These are phyloP conservation scores for Platycnemis pennipes DNA, from an alignment of 2,888 invertebrate species.

Conservation along the genomic window DNA sequence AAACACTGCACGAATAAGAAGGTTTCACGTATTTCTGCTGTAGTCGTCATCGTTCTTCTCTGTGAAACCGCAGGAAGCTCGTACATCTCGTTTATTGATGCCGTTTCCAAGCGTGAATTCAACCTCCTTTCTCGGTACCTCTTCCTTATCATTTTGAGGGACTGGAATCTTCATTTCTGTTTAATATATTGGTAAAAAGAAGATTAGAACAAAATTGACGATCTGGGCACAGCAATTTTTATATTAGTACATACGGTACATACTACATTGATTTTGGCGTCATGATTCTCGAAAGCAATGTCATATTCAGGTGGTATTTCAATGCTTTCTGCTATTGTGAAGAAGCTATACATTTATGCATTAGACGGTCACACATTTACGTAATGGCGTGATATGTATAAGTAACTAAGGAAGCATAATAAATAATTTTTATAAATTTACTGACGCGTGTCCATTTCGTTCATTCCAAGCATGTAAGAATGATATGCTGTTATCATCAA, in stretches of 20 bases:
- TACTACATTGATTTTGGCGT: not conserved
- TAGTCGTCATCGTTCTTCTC: conserved; percentile 20
- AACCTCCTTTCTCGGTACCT: not conserved
- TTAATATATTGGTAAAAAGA: not conserved
- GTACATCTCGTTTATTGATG: not conserved
- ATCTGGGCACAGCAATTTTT: not conserved
- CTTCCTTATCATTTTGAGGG: not conserved
- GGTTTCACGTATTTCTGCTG: conserved; percentile 33
- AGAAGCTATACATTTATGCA: too few species aligned
- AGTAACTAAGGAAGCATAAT: too few species aligned
- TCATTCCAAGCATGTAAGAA: too few species aligned
- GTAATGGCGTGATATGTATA: too few species aligned
- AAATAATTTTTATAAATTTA: too few species aligned
- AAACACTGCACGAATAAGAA: not conserved
- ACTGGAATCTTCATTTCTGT: not conserved
- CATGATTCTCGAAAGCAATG: not conserved
- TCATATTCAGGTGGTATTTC: too few species aligned
- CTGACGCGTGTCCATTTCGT: too few species aligned
- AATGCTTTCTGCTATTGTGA: too few species aligned
- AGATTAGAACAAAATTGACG: not conserved
- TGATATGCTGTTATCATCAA: too few species aligned
- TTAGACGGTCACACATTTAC: too few species aligned
- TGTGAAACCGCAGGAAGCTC: not conserved
- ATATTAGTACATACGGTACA: too few species aligned
- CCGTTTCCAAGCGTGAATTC: not conserved